These are phyloP conservation scores for Myotis davidii DNA, from an alignment of 2,113 vertebrate genomes.

Conservation along the genomic window DNA sequence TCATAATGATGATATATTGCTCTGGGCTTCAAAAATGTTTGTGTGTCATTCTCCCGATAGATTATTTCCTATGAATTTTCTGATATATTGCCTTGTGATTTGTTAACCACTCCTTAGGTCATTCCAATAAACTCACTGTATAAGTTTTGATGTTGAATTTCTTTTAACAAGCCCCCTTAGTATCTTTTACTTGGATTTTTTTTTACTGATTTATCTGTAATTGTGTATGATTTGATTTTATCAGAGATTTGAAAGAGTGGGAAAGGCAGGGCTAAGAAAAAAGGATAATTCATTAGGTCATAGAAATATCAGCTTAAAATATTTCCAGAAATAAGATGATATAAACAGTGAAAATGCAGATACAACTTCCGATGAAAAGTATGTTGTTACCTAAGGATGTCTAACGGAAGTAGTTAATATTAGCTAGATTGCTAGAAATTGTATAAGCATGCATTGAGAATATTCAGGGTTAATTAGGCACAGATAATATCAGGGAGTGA, in stretches of 20 bases:
- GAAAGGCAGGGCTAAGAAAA: neutral
- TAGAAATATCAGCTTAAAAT: neutral
- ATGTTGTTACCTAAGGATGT: neutral
- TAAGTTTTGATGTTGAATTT: neutral
- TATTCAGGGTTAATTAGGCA: constrained; percentile 50
- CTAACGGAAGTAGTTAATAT: constrained; percentile 42
- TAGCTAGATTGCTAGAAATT: constrained; percentile 6
- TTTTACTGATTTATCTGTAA: neutral
- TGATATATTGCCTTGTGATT: neutral
- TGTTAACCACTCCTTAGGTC: neutral
- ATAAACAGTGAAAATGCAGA: neutral
- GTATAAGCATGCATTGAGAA: neutral
- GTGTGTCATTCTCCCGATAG: neutral
- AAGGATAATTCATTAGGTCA: neutral
- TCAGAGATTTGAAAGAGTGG: neutral
- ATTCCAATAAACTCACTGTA: neutral
- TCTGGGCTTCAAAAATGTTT: neutral
- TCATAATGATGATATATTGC: neutral
- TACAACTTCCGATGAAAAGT: neutral
- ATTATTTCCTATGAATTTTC: neutral
- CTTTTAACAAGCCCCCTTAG: neutral
- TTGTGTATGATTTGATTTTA: neutral
- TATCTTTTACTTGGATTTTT: neutral
- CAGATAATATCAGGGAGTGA: constrained; percentile 39
- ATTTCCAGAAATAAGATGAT: neutral